Base-by-base conservation (phyloP, 1,140 invertebrate genomes). In the Drosophila ogumai region DNA sequence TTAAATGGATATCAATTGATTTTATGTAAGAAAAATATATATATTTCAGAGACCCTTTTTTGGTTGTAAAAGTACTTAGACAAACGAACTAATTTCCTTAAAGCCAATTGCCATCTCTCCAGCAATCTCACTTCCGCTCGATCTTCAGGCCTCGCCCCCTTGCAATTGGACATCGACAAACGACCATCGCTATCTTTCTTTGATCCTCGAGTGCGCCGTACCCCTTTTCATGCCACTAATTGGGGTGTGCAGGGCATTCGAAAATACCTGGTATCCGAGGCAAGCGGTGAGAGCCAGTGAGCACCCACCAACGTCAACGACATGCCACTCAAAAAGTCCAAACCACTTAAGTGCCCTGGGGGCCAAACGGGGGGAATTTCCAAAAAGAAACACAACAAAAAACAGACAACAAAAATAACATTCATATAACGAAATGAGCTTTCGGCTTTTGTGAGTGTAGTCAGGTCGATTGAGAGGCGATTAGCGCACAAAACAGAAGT, bases 401-500 rank as follows among this genome's bases (percentile, higher is more conserved):
- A 47, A 15, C 32, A 19, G 25, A 25, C 49, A 44, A 47, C 64
- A 64, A 63, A 65, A 38, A 32, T 17, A 75, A 75, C 73, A 75
- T 19, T 59, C 36, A 31, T 58, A 54, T 38, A 73, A 52, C 36
- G 56, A 75, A 76, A 67, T 59, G 63, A 75, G 41, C 74, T 59
- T 76, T 75, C 56, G 64, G 64, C 64, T 63, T 75, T 46, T 66
- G 68, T 65, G 80, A 60, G 74, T 78, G 69, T 73, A 81, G 82
- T 75, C 82, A 79, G 60, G 49, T 73, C 80, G 84, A 80, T 88
- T 82, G 84, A 77, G 76, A 77, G 85, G 80, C 84, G 82, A 87
- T 87, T 87, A 87, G 82, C 84, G 76, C 72, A 84, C 84, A 87
- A 88, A 82, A 87, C 82, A 87, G 72, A 90, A 87, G 85, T 88